phyloP scores from a whole-genome alignment of 2,113 vertebrate species.

The Heterocephalus glaber region DNA sequence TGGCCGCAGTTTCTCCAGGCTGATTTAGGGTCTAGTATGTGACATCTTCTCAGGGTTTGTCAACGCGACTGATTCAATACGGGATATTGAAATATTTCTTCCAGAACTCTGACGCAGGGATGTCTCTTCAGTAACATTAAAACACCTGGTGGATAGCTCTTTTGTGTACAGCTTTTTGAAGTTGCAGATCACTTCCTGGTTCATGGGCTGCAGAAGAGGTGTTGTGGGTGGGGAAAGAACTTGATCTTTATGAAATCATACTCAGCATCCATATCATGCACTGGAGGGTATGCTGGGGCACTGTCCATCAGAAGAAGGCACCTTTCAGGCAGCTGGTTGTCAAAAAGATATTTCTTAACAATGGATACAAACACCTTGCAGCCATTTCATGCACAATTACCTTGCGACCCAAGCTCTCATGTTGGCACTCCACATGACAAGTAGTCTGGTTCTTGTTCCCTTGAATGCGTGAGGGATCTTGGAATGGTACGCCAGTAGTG shows the following conservation, averaged over 20 bases:
- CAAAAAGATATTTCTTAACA: too few species aligned
- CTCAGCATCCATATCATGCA: too few species aligned
- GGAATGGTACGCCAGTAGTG: background rate
- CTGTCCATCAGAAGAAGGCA: too few species aligned
- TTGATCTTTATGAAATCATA: too few species aligned
- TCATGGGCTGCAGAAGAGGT: background rate
- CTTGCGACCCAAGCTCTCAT: background rate
- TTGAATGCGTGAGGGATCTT: too few species aligned
- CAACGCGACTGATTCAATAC: background rate
- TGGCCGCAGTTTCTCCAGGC: background rate
- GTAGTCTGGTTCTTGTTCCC: background rate
- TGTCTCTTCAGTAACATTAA: background rate
- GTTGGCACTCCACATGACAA: too few species aligned
- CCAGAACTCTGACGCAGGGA: background rate
- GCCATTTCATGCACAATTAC: background rate
- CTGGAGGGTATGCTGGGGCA: too few species aligned
- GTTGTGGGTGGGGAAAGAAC: background rate
- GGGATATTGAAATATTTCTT: background rate
- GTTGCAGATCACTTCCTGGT: background rate
- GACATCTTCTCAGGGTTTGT: background rate
- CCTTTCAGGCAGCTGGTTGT: too few species aligned
- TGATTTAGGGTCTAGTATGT: background rate
- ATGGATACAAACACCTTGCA: background rate
- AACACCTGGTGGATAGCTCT: background rate
- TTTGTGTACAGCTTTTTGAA: background rate